phyloP scores from a whole-genome alignment of 2,797 vertebrate genomes.

The Chelon labrosus region DNA sequence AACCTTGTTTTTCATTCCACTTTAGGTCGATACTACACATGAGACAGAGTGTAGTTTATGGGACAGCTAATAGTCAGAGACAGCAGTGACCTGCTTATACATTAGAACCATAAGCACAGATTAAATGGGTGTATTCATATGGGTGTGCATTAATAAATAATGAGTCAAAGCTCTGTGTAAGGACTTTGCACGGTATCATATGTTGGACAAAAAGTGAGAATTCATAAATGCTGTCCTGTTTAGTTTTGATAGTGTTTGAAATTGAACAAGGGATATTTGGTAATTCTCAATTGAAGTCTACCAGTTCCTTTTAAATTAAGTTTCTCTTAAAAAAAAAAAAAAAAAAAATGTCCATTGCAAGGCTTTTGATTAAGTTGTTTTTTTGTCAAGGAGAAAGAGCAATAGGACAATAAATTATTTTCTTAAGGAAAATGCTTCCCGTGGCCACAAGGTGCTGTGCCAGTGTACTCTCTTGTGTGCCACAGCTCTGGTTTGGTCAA shows the following conservation, averaged over 20 bases:
- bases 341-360: too few relatives aligned
- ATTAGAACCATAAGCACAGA: conserved; percentile 29
- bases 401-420: not conserved
- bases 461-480: not conserved
- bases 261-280: not conserved
- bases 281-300: not conserved
- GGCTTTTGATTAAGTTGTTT: too few relatives aligned
- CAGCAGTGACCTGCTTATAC: conserved; percentile 55
- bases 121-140: conserved; percentile 1
- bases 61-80: conserved; percentile 57
- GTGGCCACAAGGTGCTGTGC: not conserved
- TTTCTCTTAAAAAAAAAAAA: not conserved
- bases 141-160: conserved; percentile 48
- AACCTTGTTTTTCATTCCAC: conserved; percentile 58
- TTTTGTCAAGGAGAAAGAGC: not conserved
- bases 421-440: not conserved
- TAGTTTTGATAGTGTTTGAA: conserved; percentile 17
- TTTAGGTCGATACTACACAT: conserved; percentile 63
- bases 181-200: conserved; percentile 22
- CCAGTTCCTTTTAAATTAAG: not conserved
- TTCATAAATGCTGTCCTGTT: not conserved
- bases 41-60: conserved; percentile 62
- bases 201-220: conserved; percentile 15
- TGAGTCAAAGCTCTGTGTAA: conserved; percentile 23
- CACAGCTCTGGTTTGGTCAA: not conserved